Percentiles rank a stretch among this genome's conserved stretches.
phyloP scores from a whole-genome alignment of 2,888 invertebrate genomes.

The Leptopterna dolabrata region DNA sequence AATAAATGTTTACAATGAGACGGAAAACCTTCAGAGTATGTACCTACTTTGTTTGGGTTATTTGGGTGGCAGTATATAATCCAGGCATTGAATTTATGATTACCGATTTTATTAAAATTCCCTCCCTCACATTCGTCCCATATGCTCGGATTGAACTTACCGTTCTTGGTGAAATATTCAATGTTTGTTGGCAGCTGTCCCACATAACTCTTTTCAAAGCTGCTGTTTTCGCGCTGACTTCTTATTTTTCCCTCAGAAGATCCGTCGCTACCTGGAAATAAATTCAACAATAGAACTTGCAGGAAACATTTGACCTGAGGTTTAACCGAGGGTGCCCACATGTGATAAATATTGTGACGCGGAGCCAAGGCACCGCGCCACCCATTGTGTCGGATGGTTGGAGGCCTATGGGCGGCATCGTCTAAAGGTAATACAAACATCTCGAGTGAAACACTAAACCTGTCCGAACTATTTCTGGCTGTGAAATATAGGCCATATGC shows the following conservation, averaged over 20 bases:
- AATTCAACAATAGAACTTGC: not conserved
- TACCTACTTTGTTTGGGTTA: no score
- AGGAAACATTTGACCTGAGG: not conserved
- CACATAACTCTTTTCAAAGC: no score
- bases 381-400: not conserved
- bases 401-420: not conserved
- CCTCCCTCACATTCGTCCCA: no score
- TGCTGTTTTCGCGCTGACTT: no score
- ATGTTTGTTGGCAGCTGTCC: no score
- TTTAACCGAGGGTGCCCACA: not conserved
- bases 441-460: slow-evolving; percentile 12
- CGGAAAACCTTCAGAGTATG: no score
- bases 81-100: no score
- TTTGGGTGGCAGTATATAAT: no score
- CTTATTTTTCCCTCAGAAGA: not conserved
- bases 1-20: no score
- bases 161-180: no score
- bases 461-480: slow-evolving; percentile 16
- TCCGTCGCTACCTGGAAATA: not conserved
- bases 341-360: not conserved
- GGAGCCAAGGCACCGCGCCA: not conserved
- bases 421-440: slow-evolving; percentile 15
- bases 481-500: not conserved
- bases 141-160: no score
- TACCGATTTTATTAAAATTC: no score